Percentiles rank a stretch among this genome's conserved stretches.
These are phyloP conservation scores for Labeo rohita DNA, from an alignment of 2,113 vertebrate genomes.

Conservation along the genomic window DNA sequence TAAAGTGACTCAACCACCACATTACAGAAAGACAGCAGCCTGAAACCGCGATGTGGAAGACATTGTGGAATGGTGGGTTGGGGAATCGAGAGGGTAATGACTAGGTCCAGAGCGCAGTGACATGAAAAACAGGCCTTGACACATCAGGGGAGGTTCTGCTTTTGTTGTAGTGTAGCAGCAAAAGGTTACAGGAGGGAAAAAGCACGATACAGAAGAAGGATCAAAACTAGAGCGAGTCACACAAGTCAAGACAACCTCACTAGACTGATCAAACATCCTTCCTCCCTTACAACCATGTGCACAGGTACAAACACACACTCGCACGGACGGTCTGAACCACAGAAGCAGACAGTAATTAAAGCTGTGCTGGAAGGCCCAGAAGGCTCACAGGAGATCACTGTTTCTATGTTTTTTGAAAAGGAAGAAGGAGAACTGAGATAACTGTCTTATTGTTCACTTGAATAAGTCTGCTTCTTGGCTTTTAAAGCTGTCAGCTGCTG, in stretches of 20 bases:
- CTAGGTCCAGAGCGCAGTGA: constrained; percentile 14
- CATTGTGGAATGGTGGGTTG: constrained; percentile 29
- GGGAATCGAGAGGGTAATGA: constrained; percentile 42
- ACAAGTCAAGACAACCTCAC: constrained; percentile 48
- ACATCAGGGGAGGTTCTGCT: constrained; percentile 31
- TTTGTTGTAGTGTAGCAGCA: constrained; percentile 15
- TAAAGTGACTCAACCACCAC: constrained; percentile 38
- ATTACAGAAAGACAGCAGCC: constrained; percentile 20
- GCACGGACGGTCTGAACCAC: constrained; percentile 27
- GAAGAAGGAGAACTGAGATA: constrained; percentile 21
- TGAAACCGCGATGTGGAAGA: constrained; percentile 20
- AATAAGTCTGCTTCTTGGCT: constrained; percentile 32
- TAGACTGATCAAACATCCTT: constrained; percentile 41
- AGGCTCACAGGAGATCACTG: constrained; percentile 50
- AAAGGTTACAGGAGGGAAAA: background rate
- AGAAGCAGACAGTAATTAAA: constrained; percentile 58
- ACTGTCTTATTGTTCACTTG: constrained; percentile 34
- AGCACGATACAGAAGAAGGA: background rate
- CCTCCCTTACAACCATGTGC: constrained; percentile 33
- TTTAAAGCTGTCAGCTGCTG: constrained; percentile 42
- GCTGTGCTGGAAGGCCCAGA: constrained; percentile 49
- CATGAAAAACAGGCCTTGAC: constrained; percentile 37
- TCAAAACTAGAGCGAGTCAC: constrained; percentile 36
- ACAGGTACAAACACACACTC: background rate
- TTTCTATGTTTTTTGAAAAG: constrained; percentile 33